These are phyloP conservation scores for Entelurus aequoreus DNA, from an alignment of 2,113 vertebrate species.

Conservation along the genomic window DNA sequence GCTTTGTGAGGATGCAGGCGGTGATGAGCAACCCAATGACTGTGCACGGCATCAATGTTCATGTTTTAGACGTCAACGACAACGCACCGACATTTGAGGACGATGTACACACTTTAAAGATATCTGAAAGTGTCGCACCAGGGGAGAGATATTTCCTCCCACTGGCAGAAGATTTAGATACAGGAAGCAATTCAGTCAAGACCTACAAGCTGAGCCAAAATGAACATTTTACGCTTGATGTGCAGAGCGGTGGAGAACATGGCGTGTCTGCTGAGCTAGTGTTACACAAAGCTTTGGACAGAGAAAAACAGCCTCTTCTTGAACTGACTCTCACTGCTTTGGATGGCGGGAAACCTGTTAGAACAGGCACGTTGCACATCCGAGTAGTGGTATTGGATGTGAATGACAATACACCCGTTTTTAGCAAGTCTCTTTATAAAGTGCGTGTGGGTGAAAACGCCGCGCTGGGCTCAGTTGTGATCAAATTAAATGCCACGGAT, in stretches of 20 bases:
- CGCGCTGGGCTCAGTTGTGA: background rate
- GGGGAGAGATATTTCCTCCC: constrained; percentile 52
- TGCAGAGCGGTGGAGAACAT: constrained; percentile 51
- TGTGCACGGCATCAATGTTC: constrained; percentile 65
- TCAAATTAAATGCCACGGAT: constrained; percentile 48
- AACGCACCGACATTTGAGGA: constrained; percentile 69
- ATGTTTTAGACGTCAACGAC: constrained; percentile 73
- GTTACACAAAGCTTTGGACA: constrained; percentile 58
- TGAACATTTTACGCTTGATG: constrained; percentile 55
- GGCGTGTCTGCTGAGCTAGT: constrained; percentile 56
- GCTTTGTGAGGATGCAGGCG: constrained; percentile 66
- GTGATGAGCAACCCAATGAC: constrained; percentile 66
- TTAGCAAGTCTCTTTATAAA: constrained; percentile 47
- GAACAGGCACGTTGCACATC: constrained; percentile 45
- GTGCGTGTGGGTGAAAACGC: constrained; percentile 34
- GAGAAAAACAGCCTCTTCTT: constrained; percentile 43
- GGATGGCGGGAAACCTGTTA: constrained; percentile 54
- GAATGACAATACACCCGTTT: constrained; percentile 59
- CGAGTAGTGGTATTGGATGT: constrained; percentile 43
- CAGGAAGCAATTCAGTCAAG: constrained; percentile 48
- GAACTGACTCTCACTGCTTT: constrained; percentile 47
- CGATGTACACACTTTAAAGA: constrained; percentile 43
- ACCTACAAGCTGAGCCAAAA: constrained; percentile 52
- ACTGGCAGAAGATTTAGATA: constrained; percentile 48
- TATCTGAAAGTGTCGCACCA: constrained; percentile 46